A percentile compares a stretch with the other conserved stretches of the same genome.
These are phyloP conservation scores for Phrynosoma platyrhinos DNA, from an alignment of 2,113 vertebrate species.

Conservation along the genomic window DNA sequence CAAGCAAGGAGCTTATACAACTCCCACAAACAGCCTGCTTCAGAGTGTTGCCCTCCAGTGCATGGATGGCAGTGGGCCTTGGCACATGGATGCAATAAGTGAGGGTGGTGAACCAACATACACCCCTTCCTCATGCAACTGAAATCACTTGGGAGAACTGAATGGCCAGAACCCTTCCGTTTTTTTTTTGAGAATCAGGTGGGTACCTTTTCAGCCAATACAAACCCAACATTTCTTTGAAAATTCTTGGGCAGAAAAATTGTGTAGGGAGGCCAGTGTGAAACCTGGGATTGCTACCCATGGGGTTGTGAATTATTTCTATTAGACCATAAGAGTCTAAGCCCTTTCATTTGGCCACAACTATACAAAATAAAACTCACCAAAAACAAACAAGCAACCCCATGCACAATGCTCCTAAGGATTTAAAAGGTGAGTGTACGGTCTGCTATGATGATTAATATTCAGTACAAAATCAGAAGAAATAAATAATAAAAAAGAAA, in stretches of 20 bases:
- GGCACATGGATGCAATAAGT: too few relatives aligned
- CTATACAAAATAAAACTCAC: too few relatives aligned
- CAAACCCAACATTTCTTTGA: neutral
- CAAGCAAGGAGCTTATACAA: too few relatives aligned
- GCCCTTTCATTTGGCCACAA: too few relatives aligned
- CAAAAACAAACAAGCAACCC: too few relatives aligned
- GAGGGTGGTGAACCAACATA: too few relatives aligned
- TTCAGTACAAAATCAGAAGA: neutral
- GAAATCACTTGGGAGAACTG: neutral
- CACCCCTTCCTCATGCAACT: too few relatives aligned
- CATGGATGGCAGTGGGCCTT: too few relatives aligned
- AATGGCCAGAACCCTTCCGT: neutral
- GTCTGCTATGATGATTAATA: neutral
- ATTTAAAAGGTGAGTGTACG: neutral
- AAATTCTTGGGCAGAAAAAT: neutral
- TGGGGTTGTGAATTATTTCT: neutral
- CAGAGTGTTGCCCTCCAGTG: too few relatives aligned
- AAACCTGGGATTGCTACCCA: too few relatives aligned
- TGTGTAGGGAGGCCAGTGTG: neutral
- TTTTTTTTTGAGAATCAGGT: neutral
- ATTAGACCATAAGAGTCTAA: neutral
- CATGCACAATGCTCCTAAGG: too few relatives aligned
- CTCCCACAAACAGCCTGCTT: too few relatives aligned
- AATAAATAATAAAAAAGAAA: neutral
- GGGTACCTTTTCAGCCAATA: neutral